Evolutionary conservation across 1,140 invertebrate genomes (phyloP).

Genomic region (Drosophila orena): DNA sequence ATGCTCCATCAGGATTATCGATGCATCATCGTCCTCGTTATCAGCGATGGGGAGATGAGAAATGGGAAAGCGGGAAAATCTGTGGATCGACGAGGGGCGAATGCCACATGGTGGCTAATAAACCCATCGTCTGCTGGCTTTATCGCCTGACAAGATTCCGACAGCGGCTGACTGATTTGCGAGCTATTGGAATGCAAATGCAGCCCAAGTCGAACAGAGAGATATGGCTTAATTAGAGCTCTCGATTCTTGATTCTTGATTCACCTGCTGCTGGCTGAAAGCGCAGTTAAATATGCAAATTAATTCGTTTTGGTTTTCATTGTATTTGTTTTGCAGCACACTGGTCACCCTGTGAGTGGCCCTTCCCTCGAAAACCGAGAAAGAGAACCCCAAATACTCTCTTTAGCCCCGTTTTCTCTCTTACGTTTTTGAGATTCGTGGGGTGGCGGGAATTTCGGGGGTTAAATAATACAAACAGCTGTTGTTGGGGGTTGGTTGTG

Average conservation of each 20-base stretch:
- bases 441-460: conserved; percentile 26
- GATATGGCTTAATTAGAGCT: conserved; percentile 49
- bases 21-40: conserved; percentile 39
- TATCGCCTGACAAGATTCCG: conserved; percentile 58
- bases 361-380: neutral
- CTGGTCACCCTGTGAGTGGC: conserved; percentile 56
- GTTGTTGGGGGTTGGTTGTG: conserved; percentile 12
- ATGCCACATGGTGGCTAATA: conserved; percentile 60
- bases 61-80: conserved; percentile 50
- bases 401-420: conserved; percentile 54
- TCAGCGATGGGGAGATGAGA: conserved; percentile 54
- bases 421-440: conserved; percentile 18
- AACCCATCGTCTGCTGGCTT: conserved; percentile 63
- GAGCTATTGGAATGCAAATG: conserved; percentile 46
- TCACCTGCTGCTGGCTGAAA: conserved; percentile 20
- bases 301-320: conserved; percentile 25
- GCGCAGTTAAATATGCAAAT: conserved; percentile 33
- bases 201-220: conserved; percentile 19
- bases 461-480: conserved; percentile 15
- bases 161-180: conserved; percentile 24
- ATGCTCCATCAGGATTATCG: conserved; percentile 42
- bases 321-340: neutral
- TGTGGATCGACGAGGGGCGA: neutral
- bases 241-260: conserved; percentile 24
- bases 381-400: conserved; percentile 35